These are phyloP conservation scores for Dasyprocta punctata DNA, from an alignment of 2,113 vertebrate genomes.

Conservation along the genomic window DNA sequence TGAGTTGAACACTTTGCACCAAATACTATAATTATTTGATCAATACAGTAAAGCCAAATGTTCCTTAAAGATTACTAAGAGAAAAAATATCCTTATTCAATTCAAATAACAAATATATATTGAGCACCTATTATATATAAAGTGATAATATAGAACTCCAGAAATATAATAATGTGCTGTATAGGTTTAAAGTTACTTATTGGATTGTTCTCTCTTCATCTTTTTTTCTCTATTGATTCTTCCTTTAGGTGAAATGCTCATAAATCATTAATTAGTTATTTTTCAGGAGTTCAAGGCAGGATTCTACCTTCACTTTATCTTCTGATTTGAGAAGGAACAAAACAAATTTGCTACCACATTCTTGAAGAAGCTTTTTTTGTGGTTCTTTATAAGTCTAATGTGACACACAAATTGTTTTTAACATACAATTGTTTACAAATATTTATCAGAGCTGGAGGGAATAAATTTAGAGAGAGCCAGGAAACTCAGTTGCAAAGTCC, in stretches of 20 bases:
- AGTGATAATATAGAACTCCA: slow-evolving; percentile 16
- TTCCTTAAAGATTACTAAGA: slow-evolving; percentile 51
- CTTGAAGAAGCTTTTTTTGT: background rate
- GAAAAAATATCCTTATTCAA: slow-evolving; percentile 48
- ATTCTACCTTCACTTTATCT: background rate
- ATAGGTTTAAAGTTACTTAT: slow-evolving; percentile 63
- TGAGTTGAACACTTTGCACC: slow-evolving; percentile 51
- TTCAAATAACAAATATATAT: slow-evolving; percentile 51
- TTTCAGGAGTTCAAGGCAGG: slow-evolving; percentile 39
- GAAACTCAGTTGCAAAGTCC: background rate
- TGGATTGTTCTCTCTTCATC: slow-evolving; percentile 67
- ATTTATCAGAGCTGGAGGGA: background rate
- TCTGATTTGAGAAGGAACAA: background rate
- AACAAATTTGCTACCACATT: background rate
- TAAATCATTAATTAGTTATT: slow-evolving; percentile 67
- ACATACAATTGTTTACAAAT: background rate
- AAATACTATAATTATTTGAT: slow-evolving; percentile 57
- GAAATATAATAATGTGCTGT: slow-evolving; percentile 49
- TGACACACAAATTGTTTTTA: background rate
- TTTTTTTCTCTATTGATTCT: slow-evolving; percentile 65
- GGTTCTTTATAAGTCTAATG: background rate
- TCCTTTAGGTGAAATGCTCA: slow-evolving; percentile 50
- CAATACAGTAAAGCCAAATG: slow-evolving; percentile 29
- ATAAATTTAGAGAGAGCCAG: background rate
- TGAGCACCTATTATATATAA: slow-evolving; percentile 35